Conservation (phyloP, 2,113 vertebrate species). For the Crypturellus undulatus region DNA sequence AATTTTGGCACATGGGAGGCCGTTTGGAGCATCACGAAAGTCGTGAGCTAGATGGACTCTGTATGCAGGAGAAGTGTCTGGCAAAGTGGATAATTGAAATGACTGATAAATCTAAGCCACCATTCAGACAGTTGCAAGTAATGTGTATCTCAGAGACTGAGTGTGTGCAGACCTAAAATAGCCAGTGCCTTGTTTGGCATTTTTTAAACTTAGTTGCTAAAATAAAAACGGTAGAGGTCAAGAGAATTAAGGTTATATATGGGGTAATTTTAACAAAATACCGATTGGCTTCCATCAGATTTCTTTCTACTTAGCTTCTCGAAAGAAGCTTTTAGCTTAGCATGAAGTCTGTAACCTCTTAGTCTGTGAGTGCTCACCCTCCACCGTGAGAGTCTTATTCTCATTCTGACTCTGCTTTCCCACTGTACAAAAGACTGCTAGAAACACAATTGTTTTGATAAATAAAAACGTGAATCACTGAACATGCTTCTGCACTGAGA, state of each 20-base stretch:
- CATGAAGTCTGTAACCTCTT: background rate
- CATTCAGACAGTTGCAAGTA: background rate
- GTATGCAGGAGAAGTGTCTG: background rate
- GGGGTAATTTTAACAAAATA: background rate
- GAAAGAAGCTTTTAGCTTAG: background rate
- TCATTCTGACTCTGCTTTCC: background rate
- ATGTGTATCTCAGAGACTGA: background rate
- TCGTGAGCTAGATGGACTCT: background rate
- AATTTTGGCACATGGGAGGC: background rate
- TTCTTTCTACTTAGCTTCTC: background rate
- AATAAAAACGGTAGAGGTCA: background rate
- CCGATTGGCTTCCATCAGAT: background rate
- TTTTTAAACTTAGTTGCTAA: background rate
- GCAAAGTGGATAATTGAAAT: background rate
- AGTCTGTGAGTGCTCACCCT: background rate
- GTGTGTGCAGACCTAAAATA: background rate
- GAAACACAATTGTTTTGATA: background rate
- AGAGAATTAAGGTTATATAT: background rate
- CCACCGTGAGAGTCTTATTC: background rate
- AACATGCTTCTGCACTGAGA: background rate
- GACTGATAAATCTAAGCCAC: background rate
- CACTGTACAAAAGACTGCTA: background rate
- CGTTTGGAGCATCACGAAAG: background rate
- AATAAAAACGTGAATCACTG: background rate
- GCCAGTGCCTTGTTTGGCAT: background rate